phyloP scores from a whole-genome alignment of 1,140 invertebrate genomes.

The Nautilus pompilius region DNA sequence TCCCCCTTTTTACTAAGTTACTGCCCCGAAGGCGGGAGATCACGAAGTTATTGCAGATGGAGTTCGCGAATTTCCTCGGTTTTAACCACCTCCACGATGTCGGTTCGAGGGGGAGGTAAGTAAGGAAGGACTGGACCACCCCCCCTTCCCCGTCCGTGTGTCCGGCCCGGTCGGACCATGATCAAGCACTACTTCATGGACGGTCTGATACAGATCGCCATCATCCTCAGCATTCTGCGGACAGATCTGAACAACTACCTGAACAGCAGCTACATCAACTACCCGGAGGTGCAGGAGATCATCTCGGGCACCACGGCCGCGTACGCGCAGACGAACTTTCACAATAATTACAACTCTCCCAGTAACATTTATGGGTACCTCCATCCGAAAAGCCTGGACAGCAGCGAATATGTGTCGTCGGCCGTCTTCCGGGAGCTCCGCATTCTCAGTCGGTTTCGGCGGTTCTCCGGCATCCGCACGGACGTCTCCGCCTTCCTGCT shows the following conservation, averaged over 20 bases:
- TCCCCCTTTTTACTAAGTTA: too few relatives aligned
- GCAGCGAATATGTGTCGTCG: conserved; percentile 8
- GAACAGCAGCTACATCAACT: conserved; percentile 59
- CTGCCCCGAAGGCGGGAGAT: too few relatives aligned
- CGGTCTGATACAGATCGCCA: conserved; percentile 73
- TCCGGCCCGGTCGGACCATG: conserved; percentile 18
- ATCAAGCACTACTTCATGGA: conserved; percentile 58
- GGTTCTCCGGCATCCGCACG: conserved; percentile 32
- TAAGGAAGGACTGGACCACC: too few relatives aligned
- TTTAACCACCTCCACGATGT: too few relatives aligned
- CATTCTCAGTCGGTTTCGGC: conserved; percentile 57
- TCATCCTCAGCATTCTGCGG: conserved; percentile 73
- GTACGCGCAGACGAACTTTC: conserved; percentile 54
- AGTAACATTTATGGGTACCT: conserved; percentile 57
- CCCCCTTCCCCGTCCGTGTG: not conserved
- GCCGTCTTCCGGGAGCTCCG: not conserved
- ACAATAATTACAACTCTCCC: conserved; percentile 25
- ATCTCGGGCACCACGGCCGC: conserved; percentile 49
- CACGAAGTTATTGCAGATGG: too few relatives aligned
- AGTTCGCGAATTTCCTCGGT: too few relatives aligned
- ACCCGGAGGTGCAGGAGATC: conserved; percentile 50
- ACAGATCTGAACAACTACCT: conserved; percentile 70
- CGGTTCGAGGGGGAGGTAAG: too few relatives aligned
- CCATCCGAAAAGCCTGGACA: conserved; percentile 73
- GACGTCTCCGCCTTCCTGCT: conserved; percentile 62